Evolutionary conservation across 2,113 vertebrate species (phyloP).

Genomic region (Pontoporia blainvillei): DNA sequence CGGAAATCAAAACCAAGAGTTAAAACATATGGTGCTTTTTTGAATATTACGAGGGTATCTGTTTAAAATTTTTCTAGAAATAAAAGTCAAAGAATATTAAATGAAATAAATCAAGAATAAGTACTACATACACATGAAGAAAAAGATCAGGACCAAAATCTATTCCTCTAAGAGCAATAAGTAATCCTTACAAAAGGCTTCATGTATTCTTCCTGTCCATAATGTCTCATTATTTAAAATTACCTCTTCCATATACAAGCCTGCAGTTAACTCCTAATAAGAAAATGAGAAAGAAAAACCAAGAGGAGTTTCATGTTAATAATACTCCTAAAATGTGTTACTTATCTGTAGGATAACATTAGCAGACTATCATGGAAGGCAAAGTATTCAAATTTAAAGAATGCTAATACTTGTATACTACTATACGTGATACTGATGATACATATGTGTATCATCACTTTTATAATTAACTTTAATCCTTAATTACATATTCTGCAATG

Average conservation of each 20-base stretch:
- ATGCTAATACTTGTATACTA: neutral
- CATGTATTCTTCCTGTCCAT: neutral
- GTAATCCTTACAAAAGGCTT: neutral
- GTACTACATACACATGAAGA: neutral
- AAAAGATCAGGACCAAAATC: neutral
- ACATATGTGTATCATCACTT: neutral
- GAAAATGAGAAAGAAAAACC: neutral
- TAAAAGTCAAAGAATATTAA: neutral
- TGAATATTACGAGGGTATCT: neutral
- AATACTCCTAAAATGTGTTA: neutral
- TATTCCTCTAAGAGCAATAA: neutral
- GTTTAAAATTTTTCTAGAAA: neutral
- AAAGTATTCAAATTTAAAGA: neutral
- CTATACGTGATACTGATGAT: neutral
- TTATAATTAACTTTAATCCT: neutral
- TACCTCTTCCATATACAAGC: neutral
- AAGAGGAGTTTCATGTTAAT: neutral
- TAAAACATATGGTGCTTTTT: neutral
- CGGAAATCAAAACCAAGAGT: neutral
- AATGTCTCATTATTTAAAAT: neutral
- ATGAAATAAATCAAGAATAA: neutral
- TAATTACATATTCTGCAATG: neutral
- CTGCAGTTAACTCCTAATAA: neutral
- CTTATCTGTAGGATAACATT: neutral
- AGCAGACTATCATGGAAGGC: neutral